phyloP scores from a whole-genome alignment of 1,140 invertebrate genomes.

The Leucophenga varia region DNA sequence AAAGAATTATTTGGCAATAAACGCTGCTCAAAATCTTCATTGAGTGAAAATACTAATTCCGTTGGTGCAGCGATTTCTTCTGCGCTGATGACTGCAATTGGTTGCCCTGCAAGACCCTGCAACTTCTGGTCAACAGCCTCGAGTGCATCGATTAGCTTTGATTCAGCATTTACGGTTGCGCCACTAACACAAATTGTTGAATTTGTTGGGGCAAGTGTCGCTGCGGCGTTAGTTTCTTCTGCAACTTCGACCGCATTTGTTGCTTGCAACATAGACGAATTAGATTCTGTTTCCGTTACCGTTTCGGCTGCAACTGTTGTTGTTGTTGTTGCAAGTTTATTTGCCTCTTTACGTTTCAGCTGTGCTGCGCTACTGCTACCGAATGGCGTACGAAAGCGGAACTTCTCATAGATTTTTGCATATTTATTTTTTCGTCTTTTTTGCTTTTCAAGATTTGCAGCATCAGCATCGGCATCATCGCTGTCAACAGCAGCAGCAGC shows the following conservation, averaged over 20 bases:
- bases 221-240: too few relatives aligned
- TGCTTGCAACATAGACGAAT: too few relatives aligned
- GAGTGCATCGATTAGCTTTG: conserved; percentile 38
- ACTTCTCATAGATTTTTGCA: conserved; percentile 46
- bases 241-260: neutral
- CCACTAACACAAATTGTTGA: too few relatives aligned
- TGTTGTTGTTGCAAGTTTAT: conserved; percentile 23
- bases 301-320: conserved; percentile 8
- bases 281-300: neutral
- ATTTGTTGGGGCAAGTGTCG: too few relatives aligned
- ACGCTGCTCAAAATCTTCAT: conserved; percentile 46
- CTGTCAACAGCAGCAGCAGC: neutral
- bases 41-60: conserved; percentile 19
- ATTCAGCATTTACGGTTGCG: conserved; percentile 35
- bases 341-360: too few relatives aligned
- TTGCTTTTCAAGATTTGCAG: conserved; percentile 23
- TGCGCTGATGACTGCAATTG: neutral
- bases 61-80: neutral
- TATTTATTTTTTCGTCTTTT: conserved; percentile 48
- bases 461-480: conserved; percentile 5
- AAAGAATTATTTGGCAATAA: conserved; percentile 46
- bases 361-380: too few relatives aligned
- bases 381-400: conserved; percentile 36
- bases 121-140: conserved; percentile 39
- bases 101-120: conserved; percentile 24